Evolutionary conservation across 2,113 vertebrate species (phyloP).

Genomic region (Chionomys nivalis): DNA sequence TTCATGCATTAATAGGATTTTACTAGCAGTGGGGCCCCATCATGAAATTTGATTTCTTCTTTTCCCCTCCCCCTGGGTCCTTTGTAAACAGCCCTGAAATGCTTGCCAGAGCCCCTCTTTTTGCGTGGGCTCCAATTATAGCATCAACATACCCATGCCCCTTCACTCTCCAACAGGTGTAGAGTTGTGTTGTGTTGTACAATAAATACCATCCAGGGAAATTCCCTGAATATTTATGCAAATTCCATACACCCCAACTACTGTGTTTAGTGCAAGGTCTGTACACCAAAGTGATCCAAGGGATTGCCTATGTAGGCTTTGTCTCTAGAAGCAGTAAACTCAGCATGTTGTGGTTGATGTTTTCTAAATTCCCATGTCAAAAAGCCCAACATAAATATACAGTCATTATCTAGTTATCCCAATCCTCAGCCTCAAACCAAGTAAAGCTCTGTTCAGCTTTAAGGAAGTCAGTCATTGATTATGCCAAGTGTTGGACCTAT

Average conservation of each 20-base stretch:
- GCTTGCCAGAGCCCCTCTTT: constrained; percentile 65
- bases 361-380: neutral
- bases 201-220: constrained; percentile 58
- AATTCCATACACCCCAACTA: constrained; percentile 56
- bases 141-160: constrained; percentile 66
- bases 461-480: neutral
- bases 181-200: constrained; percentile 74
- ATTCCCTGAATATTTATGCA: constrained; percentile 73
- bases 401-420: neutral
- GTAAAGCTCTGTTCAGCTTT: neutral
- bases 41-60: constrained; percentile 82
- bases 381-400: neutral
- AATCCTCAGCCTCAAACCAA: neutral
- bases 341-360: neutral
- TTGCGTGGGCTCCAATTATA: constrained; percentile 78
- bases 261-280: constrained; percentile 65
- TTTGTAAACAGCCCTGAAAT: constrained; percentile 78
- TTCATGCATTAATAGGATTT: constrained; percentile 83
- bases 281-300: constrained; percentile 63
- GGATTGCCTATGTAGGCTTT: constrained; percentile 37
- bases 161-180: constrained; percentile 79
- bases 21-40: constrained; percentile 73
- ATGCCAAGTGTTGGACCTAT: neutral
- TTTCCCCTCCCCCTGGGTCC: neutral
- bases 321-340: constrained; percentile 59